Evolutionary conservation across 2,888 invertebrate species (phyloP).

Genomic region (Ophion obscuratus): DNA sequence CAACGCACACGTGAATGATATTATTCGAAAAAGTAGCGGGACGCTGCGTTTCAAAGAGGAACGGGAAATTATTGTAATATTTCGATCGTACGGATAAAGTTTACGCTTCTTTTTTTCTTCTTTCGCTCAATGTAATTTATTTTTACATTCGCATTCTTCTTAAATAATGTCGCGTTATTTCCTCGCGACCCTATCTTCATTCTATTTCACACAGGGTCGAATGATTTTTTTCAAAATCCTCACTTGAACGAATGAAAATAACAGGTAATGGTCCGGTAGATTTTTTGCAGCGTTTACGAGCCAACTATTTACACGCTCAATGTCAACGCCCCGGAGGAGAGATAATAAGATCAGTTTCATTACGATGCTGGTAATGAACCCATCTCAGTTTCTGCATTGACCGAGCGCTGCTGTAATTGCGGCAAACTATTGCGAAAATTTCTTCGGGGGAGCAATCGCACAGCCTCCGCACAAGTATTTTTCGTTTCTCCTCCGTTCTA

Average conservation of each 20-base stretch:
- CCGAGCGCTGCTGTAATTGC: conserved; percentile 33
- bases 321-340: conserved; percentile 9
- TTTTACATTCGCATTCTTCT: background rate
- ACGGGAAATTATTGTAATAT: conserved; percentile 7
- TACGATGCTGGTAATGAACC: conserved; percentile 8
- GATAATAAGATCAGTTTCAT: conserved; percentile 18
- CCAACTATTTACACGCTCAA: background rate
- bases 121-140: background rate
- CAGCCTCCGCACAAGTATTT: conserved; percentile 9
- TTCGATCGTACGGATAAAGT: conserved; percentile 11
- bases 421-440: conserved; percentile 25
- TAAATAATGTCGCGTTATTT: background rate
- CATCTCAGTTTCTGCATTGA: conserved; percentile 17
- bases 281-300: background rate
- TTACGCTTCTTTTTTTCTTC: conserved; percentile 14
- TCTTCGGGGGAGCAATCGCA: conserved; percentile 9
- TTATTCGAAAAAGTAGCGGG: background rate
- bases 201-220: background rate
- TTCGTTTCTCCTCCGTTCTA: conserved; percentile 13
- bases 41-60: conserved; percentile 8
- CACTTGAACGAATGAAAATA: background rate
- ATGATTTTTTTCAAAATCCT: background rate
- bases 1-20: background rate
- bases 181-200: background rate
- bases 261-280: background rate